Evolutionary conservation across 2,113 vertebrate genomes (phyloP), one percentile per base, ranked within the genome.

Genomic region (Microcebus griseorufus): DNA sequence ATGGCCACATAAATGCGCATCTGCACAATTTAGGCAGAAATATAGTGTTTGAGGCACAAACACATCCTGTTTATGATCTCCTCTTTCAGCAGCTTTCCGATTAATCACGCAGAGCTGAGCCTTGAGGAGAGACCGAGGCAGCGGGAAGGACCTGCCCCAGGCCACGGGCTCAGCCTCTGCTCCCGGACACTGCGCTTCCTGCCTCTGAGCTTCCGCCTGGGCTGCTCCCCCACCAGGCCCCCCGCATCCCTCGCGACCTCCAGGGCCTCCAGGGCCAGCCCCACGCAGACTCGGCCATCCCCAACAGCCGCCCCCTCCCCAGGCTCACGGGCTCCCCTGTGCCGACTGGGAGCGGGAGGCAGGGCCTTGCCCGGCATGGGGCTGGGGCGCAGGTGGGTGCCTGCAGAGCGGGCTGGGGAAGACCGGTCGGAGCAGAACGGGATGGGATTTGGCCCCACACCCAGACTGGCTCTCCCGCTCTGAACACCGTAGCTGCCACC

Each of bases 101-200:
- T 2, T 0, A 14, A 16, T 20, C 9, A 5, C 5, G 42, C 27
- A 14, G 16, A 0, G 11, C 29, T 9, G 18, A 1, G 3, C 4
- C 11, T 2, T 1, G 23, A 34, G 23, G 4, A 18, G 18, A 32
- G 34, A 37, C 25, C 0, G 69, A 60, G 17, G 37, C 53, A 9
- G 16, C 39, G 0, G 3, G 11, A 64, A 29, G 73, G 23, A 5
- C 2, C 70, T 9, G 12, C 32, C 9, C 6, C 42, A 23, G 22
- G 85, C 0, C 25, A 5, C 2, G 7, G 32, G 69, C 69, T 53
- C 27, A 3, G 32, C 39, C 25, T 16, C 6, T 9, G 29, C 12
- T 32, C 83, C 51, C 3, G 0, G 29, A 53, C 13, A 4, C 34
- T 32, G 80, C 42, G 29, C 8, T 37, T 25, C 48, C 22, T n/a